These are phyloP conservation scores for Morphnarchus princeps DNA, from an alignment of 2,113 vertebrate species.

Conservation along the genomic window DNA sequence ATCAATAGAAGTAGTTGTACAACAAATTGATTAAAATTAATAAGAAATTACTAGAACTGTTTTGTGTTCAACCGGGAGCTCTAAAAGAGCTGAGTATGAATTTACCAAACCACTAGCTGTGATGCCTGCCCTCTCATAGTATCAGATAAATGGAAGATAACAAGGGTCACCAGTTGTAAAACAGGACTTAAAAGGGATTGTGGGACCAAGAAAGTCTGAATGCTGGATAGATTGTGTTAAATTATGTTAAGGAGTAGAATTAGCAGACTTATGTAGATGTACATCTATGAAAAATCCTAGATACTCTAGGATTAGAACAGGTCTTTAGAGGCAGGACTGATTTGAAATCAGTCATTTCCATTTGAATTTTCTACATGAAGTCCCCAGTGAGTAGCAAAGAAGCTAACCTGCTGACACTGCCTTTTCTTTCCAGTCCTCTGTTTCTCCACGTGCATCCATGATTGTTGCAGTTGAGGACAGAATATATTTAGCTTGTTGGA, in stretches of 20 bases:
- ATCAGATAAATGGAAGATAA: background rate
- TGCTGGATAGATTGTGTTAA: background rate
- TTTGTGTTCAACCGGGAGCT: background rate
- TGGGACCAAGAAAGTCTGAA: background rate
- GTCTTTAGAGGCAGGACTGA: background rate
- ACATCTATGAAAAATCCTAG: background rate
- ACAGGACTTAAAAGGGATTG: background rate
- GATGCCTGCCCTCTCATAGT: background rate
- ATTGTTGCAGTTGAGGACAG: background rate
- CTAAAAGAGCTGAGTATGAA: background rate
- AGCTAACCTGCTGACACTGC: background rate
- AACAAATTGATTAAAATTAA: background rate
- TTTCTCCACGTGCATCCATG: background rate
- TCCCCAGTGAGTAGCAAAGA: background rate
- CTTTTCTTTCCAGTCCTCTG: background rate
- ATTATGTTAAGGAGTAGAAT: background rate
- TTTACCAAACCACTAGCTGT: background rate
- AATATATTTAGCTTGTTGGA: background rate
- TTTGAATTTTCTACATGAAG: background rate
- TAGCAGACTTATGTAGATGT: background rate
- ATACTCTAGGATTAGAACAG: background rate
- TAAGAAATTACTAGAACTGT: background rate
- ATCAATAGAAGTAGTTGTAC: background rate
- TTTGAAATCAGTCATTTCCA: background rate
- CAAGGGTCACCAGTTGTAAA: background rate